Conservation (phyloP, 1,140 invertebrate species). For the Oscheius sp. region DNA sequence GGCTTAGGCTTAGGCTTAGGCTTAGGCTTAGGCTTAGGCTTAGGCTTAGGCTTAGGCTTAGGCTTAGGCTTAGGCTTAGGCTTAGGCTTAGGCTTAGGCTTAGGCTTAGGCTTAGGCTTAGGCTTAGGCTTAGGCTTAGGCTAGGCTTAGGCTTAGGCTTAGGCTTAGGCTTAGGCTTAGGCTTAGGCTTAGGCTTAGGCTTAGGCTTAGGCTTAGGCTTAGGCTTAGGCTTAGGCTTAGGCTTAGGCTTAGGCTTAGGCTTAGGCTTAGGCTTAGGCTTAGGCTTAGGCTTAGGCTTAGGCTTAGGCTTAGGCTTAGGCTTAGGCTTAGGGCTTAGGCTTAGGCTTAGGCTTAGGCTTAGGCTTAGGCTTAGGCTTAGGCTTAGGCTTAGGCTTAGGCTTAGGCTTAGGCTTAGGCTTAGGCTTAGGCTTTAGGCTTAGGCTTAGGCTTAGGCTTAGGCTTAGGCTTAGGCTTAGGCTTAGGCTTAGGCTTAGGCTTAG, state of each 20-base stretch:
- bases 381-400: too few species aligned
- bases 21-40: neutral
- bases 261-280: too few species aligned
- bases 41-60: neutral
- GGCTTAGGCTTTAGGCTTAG: too few species aligned
- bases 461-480: too few species aligned
- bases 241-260: neutral
- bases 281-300: too few species aligned
- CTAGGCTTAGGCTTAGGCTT: neutral
- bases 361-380: too few species aligned
- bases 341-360: too few species aligned
- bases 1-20: neutral
- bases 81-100: neutral
- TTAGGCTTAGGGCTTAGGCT: too few species aligned
- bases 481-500: too few species aligned
- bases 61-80: neutral
- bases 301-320: too few species aligned
- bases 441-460: too few species aligned
- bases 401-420: too few species aligned
- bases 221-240: neutral
- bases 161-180: neutral
- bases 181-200: neutral
- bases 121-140: neutral
- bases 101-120: neutral
- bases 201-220: neutral